phyloP scores from a whole-genome alignment of 2,888 invertebrate species.

The Palloptera scutellata region DNA sequence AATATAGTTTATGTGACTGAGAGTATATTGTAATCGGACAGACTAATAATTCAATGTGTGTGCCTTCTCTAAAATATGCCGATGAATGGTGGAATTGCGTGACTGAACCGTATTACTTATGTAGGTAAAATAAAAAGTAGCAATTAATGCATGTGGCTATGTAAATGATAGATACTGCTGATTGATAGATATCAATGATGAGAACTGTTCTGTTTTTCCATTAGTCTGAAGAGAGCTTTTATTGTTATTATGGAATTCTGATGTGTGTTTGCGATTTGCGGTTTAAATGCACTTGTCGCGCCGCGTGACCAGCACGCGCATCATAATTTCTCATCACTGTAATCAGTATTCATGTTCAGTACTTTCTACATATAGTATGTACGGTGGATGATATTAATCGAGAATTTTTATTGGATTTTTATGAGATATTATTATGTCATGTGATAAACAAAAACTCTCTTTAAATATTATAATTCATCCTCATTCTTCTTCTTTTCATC shows the following conservation, averaged over 20 bases:
- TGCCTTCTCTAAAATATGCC: slow-evolving; percentile 30
- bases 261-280: slow-evolving; percentile 37
- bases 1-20: too few relatives aligned
- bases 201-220: too few relatives aligned
- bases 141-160: neutral
- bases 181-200: too few relatives aligned
- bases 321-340: neutral
- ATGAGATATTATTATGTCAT: too few relatives aligned
- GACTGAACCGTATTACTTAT: neutral
- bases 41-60: slow-evolving; percentile 29
- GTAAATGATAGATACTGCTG: too few relatives aligned
- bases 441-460: too few relatives aligned
- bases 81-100: slow-evolving; percentile 26
- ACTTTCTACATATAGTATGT: neutral
- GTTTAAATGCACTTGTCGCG: slow-evolving; percentile 51
- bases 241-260: neutral
- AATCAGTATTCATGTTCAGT: neutral
- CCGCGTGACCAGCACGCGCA: slow-evolving; percentile 58
- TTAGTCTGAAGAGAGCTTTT: too few relatives aligned
- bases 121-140: neutral
- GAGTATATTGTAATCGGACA: too few relatives aligned
- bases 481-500: neutral
- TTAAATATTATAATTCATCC: neutral
- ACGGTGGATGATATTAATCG: neutral
- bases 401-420: too few relatives aligned